Evolutionary conservation across 2,113 vertebrate species (phyloP).

Genomic region (Elachura formosa): DNA sequence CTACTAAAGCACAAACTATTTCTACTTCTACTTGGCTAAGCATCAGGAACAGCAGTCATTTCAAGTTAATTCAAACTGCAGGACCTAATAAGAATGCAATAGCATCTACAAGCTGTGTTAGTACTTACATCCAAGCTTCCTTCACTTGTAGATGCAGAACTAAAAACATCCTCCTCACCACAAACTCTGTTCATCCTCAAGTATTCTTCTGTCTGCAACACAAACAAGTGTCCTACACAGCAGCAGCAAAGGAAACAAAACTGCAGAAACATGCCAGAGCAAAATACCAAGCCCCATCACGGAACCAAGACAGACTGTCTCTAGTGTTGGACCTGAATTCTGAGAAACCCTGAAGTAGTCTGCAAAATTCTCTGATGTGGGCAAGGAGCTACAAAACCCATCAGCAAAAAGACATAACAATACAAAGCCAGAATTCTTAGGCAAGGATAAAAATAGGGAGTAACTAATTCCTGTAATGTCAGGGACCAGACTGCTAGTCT

Average conservation of each 20-base stretch:
- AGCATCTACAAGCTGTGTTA: neutral
- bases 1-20: neutral
- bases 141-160: constrained; percentile 40
- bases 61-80: neutral
- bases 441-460: neutral
- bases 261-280: neutral
- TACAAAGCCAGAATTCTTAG: neutral
- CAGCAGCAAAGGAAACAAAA: neutral
- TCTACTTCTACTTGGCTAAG: neutral
- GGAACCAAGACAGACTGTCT: neutral
- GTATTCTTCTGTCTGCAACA: constrained; percentile 68
- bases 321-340: neutral
- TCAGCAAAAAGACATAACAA: neutral
- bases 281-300: neutral
- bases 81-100: neutral
- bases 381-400: neutral
- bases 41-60: neutral
- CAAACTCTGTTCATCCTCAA: constrained; percentile 32
- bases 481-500: neutral
- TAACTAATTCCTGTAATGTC: neutral
- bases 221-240: constrained; percentile 38
- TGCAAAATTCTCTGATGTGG: neutral
- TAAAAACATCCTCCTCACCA: constrained; percentile 61
- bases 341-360: neutral
- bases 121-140: constrained; percentile 69